Percentiles rank a stretch among this genome's conserved stretches.
These are phyloP conservation scores for Lithophane leautieri DNA, from an alignment of 2,888 invertebrate species.

Conservation along the genomic window DNA sequence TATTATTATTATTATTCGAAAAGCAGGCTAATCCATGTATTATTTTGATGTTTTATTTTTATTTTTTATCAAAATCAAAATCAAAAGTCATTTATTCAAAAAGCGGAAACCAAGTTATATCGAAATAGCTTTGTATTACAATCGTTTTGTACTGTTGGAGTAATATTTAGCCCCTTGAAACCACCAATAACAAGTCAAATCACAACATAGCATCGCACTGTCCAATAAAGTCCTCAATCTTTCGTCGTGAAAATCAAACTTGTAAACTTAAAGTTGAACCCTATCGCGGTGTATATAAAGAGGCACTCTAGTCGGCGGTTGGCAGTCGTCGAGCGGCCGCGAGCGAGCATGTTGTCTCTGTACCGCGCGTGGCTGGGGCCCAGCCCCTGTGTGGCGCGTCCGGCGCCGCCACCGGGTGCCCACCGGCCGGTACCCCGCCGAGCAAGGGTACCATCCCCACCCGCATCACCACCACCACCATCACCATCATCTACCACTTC, in stretches of 20 bases:
- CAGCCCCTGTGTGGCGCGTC: conserved; percentile 85
- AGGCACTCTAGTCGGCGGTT: conserved; percentile 52
- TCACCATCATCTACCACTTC: conserved; percentile 85
- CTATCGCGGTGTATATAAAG: conserved; percentile 73
- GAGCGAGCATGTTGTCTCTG: conserved; percentile 85
- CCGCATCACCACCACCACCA: conserved; percentile 78
- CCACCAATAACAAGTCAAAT: background rate
- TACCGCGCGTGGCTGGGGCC: conserved; percentile 90
- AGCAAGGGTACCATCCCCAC: conserved; percentile 81
- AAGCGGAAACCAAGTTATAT: too few relatives aligned
- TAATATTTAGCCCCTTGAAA: background rate
- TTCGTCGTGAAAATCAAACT: conserved; percentile 36
- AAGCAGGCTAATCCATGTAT: background rate
- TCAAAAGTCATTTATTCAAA: too few relatives aligned
- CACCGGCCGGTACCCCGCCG: conserved; percentile 85
- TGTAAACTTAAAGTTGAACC: conserved; percentile 42
- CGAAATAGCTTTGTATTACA: background rate
- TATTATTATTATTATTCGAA: background rate
- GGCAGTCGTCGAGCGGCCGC: conserved; percentile 73
- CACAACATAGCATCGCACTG: conserved; percentile 8
- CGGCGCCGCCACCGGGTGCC: conserved; percentile 87
- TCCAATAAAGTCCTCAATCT: background rate
- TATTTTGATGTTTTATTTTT: background rate
- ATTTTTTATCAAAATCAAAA: background rate
- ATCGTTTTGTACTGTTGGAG: background rate